Percentiles rank a stretch among this genome's conserved stretches.
Evolutionary conservation across 2,797 vertebrate genomes (phyloP).

Genomic region (Muraenolepis orangiensis): DNA sequence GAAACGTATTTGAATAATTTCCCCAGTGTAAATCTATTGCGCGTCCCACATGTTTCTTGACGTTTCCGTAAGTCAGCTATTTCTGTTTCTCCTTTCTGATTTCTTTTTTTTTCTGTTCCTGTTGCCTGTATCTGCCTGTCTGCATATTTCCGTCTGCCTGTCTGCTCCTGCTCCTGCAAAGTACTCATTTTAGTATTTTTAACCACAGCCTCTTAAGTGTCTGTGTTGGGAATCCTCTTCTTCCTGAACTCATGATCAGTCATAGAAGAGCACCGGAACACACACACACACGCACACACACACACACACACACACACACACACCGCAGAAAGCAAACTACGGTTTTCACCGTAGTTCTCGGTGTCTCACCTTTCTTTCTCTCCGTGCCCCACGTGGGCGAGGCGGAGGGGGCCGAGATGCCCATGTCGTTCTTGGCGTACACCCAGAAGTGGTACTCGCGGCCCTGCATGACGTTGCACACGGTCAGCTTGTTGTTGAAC

Average conservation of each 20-base stretch:
- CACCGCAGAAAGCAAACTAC: background rate
- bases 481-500: constrained; percentile 83
- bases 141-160: background rate
- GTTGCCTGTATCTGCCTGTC: background rate
- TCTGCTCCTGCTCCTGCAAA: background rate
- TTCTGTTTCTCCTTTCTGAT: background rate
- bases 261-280: too few relatives aligned
- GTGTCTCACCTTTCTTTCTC: constrained; percentile 70
- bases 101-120: background rate
- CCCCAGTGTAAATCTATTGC: background rate
- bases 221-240: background rate
- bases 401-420: constrained; percentile 78
- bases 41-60: background rate
- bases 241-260: background rate
- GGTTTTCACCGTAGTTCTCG: too few relatives aligned
- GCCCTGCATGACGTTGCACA: constrained; percentile 76
- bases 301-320: background rate
- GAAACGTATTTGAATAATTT: background rate
- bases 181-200: background rate
- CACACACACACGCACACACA: background rate
- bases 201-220: background rate
- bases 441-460: constrained; percentile 83
- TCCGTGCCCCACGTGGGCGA: constrained; percentile 77
- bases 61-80: background rate
- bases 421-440: constrained; percentile 83